phyloP scores from a whole-genome alignment of 2,797 vertebrate species.

The Hoplostethus mediterraneus region DNA sequence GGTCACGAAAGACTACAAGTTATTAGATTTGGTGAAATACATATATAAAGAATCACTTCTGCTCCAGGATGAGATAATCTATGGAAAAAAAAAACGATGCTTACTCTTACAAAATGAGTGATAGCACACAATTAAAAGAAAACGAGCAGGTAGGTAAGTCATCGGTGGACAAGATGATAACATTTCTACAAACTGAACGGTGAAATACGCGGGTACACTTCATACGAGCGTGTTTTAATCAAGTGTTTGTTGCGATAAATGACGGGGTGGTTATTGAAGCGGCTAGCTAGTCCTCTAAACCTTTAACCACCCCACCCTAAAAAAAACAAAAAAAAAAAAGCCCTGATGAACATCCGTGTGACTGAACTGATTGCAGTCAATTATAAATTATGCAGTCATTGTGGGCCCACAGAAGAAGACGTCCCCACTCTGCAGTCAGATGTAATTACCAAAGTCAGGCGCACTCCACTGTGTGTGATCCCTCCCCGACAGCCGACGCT shows the following conservation, averaged over 20 bases:
- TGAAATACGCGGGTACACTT: too few species aligned
- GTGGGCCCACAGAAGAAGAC: conserved; percentile 98
- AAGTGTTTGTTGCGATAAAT: too few species aligned
- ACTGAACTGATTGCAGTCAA: conserved; percentile 93
- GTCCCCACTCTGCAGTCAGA: conserved; percentile 98
- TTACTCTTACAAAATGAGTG: conserved; percentile 2
- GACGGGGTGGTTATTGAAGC: conserved; percentile 4
- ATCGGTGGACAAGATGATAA: conserved; percentile 25
- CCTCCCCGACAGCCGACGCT: conserved; percentile 91
- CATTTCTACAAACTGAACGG: conserved; percentile 16
- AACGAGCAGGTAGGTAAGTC: too few species aligned
- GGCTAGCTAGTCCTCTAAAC: conserved; percentile 31
- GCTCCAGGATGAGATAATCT: neutral
- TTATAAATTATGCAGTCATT: conserved; percentile 99
- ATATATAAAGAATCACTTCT: neutral
- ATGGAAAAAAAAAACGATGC: conserved; percentile 14
- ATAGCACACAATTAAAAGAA: neutral
- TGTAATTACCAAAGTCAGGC: conserved; percentile 97
- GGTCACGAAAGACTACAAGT: conserved; percentile 46
- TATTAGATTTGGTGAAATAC: neutral
- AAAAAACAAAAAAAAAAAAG: conserved; percentile 66
- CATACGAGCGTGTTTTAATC: too few species aligned
- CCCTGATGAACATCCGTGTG: conserved; percentile 68
- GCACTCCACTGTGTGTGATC: conserved; percentile 91
- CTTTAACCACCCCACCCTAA: conserved; percentile 43